Conservation (phyloP, 92 coral and sea anemone species). For the Desmophyllum pertusum region DNA sequence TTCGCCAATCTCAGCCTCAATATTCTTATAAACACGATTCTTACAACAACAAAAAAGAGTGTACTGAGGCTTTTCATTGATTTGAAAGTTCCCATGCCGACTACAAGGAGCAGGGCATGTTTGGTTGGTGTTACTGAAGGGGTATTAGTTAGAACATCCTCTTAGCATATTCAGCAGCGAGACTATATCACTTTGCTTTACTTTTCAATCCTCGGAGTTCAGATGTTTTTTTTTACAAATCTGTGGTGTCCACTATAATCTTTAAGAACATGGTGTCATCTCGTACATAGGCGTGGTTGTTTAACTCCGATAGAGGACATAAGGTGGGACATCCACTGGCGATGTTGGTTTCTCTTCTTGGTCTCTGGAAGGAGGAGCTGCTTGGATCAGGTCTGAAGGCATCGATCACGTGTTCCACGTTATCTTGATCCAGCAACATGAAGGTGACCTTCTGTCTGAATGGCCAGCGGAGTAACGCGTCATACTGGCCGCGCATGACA, state of each 20-base stretch:
- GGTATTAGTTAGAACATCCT: neutral
- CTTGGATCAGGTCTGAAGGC: conserved; percentile 83
- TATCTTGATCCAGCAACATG: conserved; percentile 81
- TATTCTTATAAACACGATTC: too few relatives aligned
- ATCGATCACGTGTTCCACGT: conserved; percentile 83
- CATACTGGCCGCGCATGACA: conserved; percentile 75
- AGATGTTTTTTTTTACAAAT: conserved; percentile 7
- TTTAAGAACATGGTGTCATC: conserved; percentile 82
- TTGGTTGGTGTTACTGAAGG: neutral
- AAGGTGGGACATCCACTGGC: conserved; percentile 85
- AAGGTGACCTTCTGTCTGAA: conserved; percentile 85
- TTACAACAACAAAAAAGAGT: too few relatives aligned
- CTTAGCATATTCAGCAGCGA: neutral
- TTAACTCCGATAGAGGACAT: conserved; percentile 70
- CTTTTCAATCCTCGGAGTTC: neutral
- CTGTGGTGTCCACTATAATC: conserved; percentile 73
- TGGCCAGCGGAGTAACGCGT: conserved; percentile 88
- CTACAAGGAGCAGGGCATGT: neutral
- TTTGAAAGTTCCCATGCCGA: neutral
- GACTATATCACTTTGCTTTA: neutral
- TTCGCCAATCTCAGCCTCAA: too few relatives aligned
- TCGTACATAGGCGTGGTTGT: conserved; percentile 71
- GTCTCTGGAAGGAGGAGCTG: conserved; percentile 85
- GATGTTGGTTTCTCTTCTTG: conserved; percentile 74
- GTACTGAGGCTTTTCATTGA: too few relatives aligned